phyloP scores from a whole-genome alignment of 1,140 invertebrate species.

The Listronotus oregonensis region DNA sequence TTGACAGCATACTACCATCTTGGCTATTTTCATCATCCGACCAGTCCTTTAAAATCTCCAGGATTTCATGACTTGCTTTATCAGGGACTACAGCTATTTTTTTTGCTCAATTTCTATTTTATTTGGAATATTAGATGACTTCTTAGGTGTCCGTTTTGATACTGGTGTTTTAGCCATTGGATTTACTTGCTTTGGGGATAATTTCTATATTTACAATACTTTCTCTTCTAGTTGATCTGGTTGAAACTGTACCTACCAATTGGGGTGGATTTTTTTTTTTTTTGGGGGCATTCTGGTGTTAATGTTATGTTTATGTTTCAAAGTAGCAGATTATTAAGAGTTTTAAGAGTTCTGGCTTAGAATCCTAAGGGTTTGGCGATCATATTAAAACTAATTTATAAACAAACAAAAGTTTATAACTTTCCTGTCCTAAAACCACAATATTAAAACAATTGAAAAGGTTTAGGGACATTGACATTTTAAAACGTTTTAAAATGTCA shows the following conservation, averaged over 20 bases:
- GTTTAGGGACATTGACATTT: no score
- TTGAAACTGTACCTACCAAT: constrained; percentile 42
- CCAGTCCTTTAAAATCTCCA: constrained; percentile 40
- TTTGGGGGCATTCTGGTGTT: no score
- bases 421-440: no score
- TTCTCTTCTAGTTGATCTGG: constrained; percentile 38
- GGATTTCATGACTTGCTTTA: constrained; percentile 31
- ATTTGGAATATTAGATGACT: neutral
- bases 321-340: no score
- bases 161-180: constrained; percentile 11
- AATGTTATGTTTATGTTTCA: constrained; percentile 8
- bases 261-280: constrained; percentile 33
- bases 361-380: no score
- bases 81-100: neutral
- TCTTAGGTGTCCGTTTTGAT: neutral
- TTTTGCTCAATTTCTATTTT: constrained; percentile 1
- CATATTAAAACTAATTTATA: no score
- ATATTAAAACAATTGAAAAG: no score
- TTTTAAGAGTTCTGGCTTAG: no score
- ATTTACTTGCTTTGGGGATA: constrained; percentile 29
- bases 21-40: constrained; percentile 36
- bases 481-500: no score
- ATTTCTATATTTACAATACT: constrained; percentile 42
- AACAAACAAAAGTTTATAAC: no score
- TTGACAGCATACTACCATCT: neutral